Evolutionary conservation across 2,113 vertebrate species (phyloP).

Genomic region (Bagarius yarrelli): DNA sequence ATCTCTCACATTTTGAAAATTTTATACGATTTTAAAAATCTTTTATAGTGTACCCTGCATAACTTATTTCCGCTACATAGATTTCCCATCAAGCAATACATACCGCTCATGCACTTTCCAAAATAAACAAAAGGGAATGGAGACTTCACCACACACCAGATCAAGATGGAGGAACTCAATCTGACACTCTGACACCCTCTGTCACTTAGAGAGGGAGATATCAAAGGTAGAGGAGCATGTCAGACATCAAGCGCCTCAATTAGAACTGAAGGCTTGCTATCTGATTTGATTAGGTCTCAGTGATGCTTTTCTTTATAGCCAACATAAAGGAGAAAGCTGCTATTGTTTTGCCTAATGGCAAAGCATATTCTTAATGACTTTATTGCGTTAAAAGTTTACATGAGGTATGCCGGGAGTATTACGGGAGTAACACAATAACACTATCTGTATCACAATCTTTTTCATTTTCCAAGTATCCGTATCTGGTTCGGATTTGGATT

Average conservation of each 20-base stretch:
- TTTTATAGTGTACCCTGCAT: no score
- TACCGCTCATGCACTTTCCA: not conserved
- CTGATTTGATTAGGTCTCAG: slow-evolving; percentile 69
- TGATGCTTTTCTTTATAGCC: slow-evolving; percentile 23
- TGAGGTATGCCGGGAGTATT: slow-evolving; percentile 57
- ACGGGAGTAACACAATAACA: not conserved
- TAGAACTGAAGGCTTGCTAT: slow-evolving; percentile 71
- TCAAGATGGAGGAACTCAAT: not conserved
- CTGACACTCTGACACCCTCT: slow-evolving; percentile 4
- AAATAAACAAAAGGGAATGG: slow-evolving; percentile 6
- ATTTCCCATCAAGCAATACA: not conserved
- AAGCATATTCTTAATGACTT: slow-evolving; percentile 61
- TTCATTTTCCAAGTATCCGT: not conserved
- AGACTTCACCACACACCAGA: slow-evolving; percentile 4
- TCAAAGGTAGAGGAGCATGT: slow-evolving; percentile 39
- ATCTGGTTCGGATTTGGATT: not conserved
- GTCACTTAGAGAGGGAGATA: slow-evolving; percentile 36
- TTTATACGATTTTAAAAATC: no score
- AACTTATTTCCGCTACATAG: not conserved
- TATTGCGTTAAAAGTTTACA: slow-evolving; percentile 65
- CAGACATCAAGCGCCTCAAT: slow-evolving; percentile 61
- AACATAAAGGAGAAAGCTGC: slow-evolving; percentile 60
- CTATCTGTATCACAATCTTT: not conserved
- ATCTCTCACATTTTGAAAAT: no score
- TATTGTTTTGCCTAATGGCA: slow-evolving; percentile 62